Evolutionary conservation across 2,888 invertebrate genomes (phyloP).

Genomic region (Eupeodes latifasciatus): DNA sequence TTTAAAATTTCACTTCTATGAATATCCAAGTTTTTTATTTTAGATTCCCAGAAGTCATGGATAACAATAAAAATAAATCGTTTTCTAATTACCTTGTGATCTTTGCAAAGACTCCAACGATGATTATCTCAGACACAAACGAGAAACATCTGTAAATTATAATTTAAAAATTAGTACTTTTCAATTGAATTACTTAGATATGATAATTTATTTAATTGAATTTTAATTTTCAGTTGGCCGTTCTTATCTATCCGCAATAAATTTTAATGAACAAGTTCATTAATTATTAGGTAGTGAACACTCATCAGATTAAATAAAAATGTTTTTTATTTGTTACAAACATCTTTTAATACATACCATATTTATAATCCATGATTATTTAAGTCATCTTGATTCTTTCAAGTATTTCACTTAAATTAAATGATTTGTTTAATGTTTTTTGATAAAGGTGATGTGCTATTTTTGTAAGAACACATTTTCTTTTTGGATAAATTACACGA

Average conservation of each 20-base stretch:
- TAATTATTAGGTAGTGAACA: conserved; percentile 66
- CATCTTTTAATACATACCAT: conserved; percentile 20
- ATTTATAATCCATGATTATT: conserved; percentile 5
- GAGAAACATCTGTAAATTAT: not conserved
- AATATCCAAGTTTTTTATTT: no score
- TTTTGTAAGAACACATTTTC: not conserved
- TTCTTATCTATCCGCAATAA: conserved; percentile 81
- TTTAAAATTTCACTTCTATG: no score
- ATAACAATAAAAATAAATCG: not conserved
- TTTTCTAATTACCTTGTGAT: not conserved
- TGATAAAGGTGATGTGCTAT: not conserved
- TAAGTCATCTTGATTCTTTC: not conserved
- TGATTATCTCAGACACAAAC: not conserved
- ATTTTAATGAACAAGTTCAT: conserved; percentile 73
- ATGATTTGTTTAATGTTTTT: not conserved
- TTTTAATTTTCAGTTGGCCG: conserved; percentile 80
- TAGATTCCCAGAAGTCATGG: no score
- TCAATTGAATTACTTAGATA: not conserved
- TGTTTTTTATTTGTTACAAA: not conserved
- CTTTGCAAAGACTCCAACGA: not conserved
- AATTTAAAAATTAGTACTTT: not conserved
- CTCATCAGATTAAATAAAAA: conserved; percentile 47
- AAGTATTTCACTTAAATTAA: not conserved
- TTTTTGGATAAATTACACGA: not conserved
- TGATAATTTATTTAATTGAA: not conserved